Base-by-base conservation (phyloP, 2,888 invertebrate species). In the Scaptomyza parva region DNA sequence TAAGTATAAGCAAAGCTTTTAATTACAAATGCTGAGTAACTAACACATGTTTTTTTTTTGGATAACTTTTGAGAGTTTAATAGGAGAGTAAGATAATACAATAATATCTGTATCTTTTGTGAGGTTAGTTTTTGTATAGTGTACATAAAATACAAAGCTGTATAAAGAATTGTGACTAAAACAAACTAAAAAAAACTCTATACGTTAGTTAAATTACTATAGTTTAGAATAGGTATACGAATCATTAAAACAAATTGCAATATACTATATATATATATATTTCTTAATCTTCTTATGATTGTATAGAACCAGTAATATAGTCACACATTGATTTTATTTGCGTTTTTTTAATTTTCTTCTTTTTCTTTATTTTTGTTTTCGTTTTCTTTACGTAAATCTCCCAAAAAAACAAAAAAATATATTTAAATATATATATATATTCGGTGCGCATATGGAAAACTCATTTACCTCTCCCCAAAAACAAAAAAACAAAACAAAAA, bases 361-460 rank as follows among this genome's bases (percentile, higher is more conserved):
- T 67, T 78, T 62, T 81, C 59, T 71, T 66, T 71, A 60, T 63
- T 63, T 51, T 62, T 64, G 39, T 63, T 81, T 73, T 60, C 47
- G 57, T 77, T 80, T 62, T 65, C 62, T 73, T 77, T 86, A 44
- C 76, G 55, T 60, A 52, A 59, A 59, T 12, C 43, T 48, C 17
- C 30, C n/a, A 18, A 40, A 48, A 45, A 60, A 35, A n/a, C n/a
- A 54, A 75, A 8, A 50, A 58, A 33, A 64, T 63, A 64, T 54
- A 52, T 52, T 43, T 66, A 59, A 43, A 72, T 60, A 60, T 55
- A 52, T 57, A 53, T 44, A 66, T 48, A 66, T 74, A 69, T 65
- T 85, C 63, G 82, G 82, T 85, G 78, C 76, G 87, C 82, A 65
- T 86, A 85, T 70, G 87, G 81, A 86, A 83, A 71, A 64, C 54